phyloP scores from a whole-genome alignment of 2,888 invertebrate species.

The Mesoligia furuncula region DNA sequence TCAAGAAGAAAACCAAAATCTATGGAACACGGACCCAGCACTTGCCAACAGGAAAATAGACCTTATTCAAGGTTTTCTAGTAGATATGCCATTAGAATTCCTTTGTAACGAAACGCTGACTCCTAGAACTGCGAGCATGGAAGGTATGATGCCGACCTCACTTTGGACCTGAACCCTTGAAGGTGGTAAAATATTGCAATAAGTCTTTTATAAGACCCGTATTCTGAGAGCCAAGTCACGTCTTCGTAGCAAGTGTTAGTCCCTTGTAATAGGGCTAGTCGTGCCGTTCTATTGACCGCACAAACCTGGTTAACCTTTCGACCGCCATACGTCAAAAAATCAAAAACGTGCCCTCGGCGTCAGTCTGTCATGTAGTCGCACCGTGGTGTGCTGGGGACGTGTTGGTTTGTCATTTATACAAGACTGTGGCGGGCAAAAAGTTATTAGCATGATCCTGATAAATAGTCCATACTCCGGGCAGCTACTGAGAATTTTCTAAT shows the following conservation, averaged over 20 bases:
- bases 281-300: too few species aligned
- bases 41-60: conserved; percentile 93
- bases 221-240: neutral
- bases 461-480: neutral
- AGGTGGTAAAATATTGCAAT: conserved; percentile 38
- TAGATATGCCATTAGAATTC: conserved; percentile 97
- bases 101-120: conserved; percentile 96
- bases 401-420: too few species aligned
- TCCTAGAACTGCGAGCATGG: conserved; percentile 95
- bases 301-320: too few species aligned
- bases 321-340: too few species aligned
- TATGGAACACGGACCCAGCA: conserved; percentile 93
- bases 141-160: conserved; percentile 97
- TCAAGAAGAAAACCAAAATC: conserved; percentile 92
- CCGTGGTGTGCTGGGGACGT: too few species aligned
- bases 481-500: neutral
- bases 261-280: too few species aligned
- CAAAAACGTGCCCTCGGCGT: too few species aligned
- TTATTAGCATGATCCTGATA: neutral
- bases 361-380: too few species aligned
- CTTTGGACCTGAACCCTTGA: conserved; percentile 94
- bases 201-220: conserved; percentile 9
- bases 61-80: conserved; percentile 96
- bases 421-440: too few species aligned
- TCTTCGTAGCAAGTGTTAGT: too few species aligned